These are phyloP conservation scores for Xylophagus ater DNA, from an alignment of 2,888 invertebrate species.

Conservation along the genomic window DNA sequence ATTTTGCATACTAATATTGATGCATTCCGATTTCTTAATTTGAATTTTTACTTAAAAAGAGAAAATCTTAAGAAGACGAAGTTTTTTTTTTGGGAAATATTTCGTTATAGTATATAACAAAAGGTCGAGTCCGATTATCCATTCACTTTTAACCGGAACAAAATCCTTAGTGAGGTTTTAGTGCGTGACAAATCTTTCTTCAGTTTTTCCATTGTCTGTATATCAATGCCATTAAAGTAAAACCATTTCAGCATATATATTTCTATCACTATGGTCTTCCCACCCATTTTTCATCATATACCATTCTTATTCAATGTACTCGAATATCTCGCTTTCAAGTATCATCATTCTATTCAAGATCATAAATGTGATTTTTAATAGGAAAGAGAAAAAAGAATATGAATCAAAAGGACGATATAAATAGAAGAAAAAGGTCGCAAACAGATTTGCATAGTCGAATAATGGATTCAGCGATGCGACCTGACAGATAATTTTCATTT, in stretches of 20 bases:
- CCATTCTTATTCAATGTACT: too few relatives aligned
- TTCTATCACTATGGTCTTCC: neutral
- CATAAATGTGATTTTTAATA: neutral
- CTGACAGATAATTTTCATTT: conserved; percentile 17
- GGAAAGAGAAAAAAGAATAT: neutral
- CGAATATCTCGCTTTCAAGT: conserved; percentile 1
- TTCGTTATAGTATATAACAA: too few relatives aligned
- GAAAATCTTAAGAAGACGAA: too few relatives aligned
- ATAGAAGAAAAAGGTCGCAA: conserved; percentile 8
- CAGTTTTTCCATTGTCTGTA: conserved; percentile 8
- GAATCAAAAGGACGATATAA: neutral
- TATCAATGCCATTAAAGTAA: conserved; percentile 11
- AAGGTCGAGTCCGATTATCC: too few relatives aligned
- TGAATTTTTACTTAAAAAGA: too few relatives aligned
- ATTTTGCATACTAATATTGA: too few relatives aligned
- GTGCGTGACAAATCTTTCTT: conserved; percentile 15
- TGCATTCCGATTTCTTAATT: too few relatives aligned
- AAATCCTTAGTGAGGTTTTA: conserved; percentile 11
- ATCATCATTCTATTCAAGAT: conserved; percentile 2
- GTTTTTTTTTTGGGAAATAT: too few relatives aligned
- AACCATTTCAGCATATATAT: conserved; percentile 6
- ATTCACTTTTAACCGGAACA: too few relatives aligned
- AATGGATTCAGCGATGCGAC: conserved; percentile 16
- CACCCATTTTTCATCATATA: too few relatives aligned
- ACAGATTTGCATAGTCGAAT: conserved; percentile 16